phyloP scores from a whole-genome alignment of 2,113 vertebrate genomes.

The Antechinus stuartii region DNA sequence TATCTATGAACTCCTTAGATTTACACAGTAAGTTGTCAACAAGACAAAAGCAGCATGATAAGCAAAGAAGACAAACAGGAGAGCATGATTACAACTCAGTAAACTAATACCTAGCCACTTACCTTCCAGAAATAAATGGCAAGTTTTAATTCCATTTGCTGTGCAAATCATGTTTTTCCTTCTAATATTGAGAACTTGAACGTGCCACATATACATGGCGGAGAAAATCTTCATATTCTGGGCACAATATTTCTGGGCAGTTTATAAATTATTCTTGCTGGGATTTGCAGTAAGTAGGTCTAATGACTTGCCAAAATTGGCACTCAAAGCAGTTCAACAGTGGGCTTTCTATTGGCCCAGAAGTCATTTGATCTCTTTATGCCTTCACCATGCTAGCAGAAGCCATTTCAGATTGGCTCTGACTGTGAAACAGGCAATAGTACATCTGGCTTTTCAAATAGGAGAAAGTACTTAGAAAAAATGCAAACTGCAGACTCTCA shows the following conservation, averaged over 20 bases:
- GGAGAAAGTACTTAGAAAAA: constrained; percentile 79
- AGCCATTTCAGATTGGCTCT: constrained; percentile 74
- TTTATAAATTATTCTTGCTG: constrained; percentile 60
- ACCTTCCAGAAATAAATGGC: constrained; percentile 41
- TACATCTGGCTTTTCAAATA: constrained; percentile 68
- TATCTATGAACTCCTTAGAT: constrained; percentile 49
- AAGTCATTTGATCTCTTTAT: constrained; percentile 78
- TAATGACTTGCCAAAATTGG: constrained; percentile 76
- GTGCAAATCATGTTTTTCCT: constrained; percentile 40
- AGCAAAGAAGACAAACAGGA: neutral
- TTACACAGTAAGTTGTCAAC: constrained; percentile 44
- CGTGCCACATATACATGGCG: neutral
- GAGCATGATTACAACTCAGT: neutral
- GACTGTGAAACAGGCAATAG: constrained; percentile 58
- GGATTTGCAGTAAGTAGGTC: constrained; percentile 68
- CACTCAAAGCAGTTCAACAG: constrained; percentile 72
- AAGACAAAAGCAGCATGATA: constrained; percentile 7
- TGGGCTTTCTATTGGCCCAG: constrained; percentile 65
- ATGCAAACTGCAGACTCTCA: constrained; percentile 68
- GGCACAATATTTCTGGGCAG: constrained; percentile 44
- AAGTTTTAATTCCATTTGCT: constrained; percentile 30
- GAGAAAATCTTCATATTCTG: constrained; percentile 8
- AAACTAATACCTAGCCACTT: constrained; percentile 14
- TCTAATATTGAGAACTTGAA: constrained; percentile 17
- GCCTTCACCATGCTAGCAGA: constrained; percentile 56